These are phyloP conservation scores for Molothrus ater DNA, from an alignment of 2,797 vertebrate species.

Conservation along the genomic window DNA sequence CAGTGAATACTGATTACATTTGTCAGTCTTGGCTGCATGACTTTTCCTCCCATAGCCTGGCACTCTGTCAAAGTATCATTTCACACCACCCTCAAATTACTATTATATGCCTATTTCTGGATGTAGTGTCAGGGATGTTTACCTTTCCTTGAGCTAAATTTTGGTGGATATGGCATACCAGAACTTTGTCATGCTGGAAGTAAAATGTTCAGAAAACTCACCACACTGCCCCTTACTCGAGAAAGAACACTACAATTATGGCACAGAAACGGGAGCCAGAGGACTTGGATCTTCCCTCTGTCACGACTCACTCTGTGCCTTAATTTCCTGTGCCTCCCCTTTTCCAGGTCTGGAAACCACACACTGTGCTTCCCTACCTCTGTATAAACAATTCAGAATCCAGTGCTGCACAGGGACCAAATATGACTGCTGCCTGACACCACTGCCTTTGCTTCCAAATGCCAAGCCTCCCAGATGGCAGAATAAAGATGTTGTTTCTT, in stretches of 20 bases:
- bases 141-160: not conserved
- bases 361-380: not conserved
- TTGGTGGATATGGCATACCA: not conserved
- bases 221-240: not conserved
- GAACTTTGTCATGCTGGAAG: not conserved
- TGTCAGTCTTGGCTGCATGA: conserved; percentile 49
- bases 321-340: conserved; percentile 23
- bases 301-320: not conserved
- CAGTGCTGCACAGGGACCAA: not conserved
- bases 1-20: conserved; percentile 54
- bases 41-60: conserved; percentile 44
- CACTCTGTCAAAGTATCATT: conserved; percentile 27
- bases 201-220: not conserved
- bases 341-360: conserved; percentile 47
- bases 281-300: conserved; percentile 10
- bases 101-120: conserved; percentile 2
- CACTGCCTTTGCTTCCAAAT: not conserved
- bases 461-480: conserved; percentile 27
- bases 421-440: not conserved
- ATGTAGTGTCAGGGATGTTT: not conserved
- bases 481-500: not conserved
- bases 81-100: not conserved
- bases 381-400: conserved; percentile 18
- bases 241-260: not conserved
- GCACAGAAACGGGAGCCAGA: conserved; percentile 6